phyloP scores from a whole-genome alignment of 2,888 invertebrate species.

The Rhingia rostrata region DNA sequence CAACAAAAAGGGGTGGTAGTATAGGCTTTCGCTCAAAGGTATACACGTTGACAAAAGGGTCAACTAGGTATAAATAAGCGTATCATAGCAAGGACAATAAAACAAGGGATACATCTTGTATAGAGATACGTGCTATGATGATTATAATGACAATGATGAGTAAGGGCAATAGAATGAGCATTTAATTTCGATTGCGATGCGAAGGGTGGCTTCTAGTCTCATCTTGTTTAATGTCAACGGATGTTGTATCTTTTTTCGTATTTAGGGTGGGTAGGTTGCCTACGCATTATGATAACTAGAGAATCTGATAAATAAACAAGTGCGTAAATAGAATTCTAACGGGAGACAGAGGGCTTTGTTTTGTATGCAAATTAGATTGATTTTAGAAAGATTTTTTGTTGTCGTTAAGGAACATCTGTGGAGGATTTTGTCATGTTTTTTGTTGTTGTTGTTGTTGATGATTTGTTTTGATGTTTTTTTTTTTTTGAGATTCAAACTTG shows the following conservation, averaged over 20 bases:
- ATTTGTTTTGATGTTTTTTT: conserved; percentile 24
- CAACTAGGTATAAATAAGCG: conserved; percentile 70
- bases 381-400: conserved; percentile 9
- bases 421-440: neutral
- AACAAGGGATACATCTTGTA: conserved; percentile 16
- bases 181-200: conserved; percentile 57
- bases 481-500: neutral
- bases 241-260: neutral
- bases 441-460: neutral
- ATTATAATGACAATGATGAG: conserved; percentile 34
- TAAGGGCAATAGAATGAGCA: conserved; percentile 53
- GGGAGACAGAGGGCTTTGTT: conserved; percentile 8
- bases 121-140: neutral
- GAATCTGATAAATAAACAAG: conserved; percentile 55
- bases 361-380: conserved; percentile 46
- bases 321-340: conserved; percentile 50
- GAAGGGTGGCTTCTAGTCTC: conserved; percentile 31
- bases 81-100: conserved; percentile 63
- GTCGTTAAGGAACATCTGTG: conserved; percentile 29
- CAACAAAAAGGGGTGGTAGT: conserved; percentile 21
- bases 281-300: conserved; percentile 9
- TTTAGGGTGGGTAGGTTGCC: neutral
- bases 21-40: neutral
- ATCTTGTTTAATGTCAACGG: conserved; percentile 18
- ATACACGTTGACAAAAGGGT: conserved; percentile 53